These are phyloP conservation scores for Alauda arvensis DNA, from an alignment of 2,797 vertebrate species.

Conservation along the genomic window DNA sequence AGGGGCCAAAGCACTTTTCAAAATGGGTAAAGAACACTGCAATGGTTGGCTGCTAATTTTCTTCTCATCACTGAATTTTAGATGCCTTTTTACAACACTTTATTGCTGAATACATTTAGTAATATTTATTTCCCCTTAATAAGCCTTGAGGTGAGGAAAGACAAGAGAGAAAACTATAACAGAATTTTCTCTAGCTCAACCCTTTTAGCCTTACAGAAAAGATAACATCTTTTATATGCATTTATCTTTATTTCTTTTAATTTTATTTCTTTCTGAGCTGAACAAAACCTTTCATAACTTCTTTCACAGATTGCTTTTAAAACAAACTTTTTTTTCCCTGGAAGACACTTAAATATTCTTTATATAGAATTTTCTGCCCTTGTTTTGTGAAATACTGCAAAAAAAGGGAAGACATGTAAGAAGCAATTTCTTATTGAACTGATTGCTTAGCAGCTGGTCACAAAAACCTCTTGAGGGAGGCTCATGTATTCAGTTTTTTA, in stretches of 20 bases:
- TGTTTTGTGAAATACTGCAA: not conserved
- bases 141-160: not conserved
- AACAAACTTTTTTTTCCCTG: not conserved
- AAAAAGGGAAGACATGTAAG: not conserved
- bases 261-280: not conserved
- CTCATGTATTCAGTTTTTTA: not conserved
- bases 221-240: not conserved
- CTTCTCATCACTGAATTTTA: not conserved
- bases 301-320: not conserved
- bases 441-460: not conserved
- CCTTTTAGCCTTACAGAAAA: not conserved
- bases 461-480: not conserved
- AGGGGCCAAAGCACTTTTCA: not conserved
- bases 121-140: slow-evolving; percentile 8
- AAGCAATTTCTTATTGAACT: not conserved
- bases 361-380: not conserved
- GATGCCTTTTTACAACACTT: not conserved
- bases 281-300: not conserved
- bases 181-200: not conserved
- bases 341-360: not conserved
- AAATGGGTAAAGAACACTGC: not conserved
- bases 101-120: not conserved
- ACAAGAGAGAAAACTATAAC: not conserved
- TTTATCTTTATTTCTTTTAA: not conserved
- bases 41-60: not conserved